A percentile compares a stretch with the other conserved stretches of the same genome.
phyloP scores from a whole-genome alignment of 2,113 vertebrate genomes.

The Falcunculus frontatus region DNA sequence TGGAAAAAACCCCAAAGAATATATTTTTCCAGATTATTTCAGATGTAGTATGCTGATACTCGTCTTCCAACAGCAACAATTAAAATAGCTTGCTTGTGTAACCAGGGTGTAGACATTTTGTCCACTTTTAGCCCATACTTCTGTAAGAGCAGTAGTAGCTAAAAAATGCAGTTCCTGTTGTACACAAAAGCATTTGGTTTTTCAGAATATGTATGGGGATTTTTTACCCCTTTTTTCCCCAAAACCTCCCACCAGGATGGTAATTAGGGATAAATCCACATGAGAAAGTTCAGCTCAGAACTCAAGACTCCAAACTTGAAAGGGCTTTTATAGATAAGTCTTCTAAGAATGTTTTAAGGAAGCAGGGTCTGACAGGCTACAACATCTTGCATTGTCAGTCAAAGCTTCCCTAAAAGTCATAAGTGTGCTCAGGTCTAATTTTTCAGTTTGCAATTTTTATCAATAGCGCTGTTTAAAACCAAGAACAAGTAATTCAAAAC shows the following conservation, averaged over 20 bases:
- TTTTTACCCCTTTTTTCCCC: accelerated
- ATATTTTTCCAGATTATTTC: slow-evolving; percentile 56
- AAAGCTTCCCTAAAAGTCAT: not conserved
- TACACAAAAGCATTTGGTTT: not conserved
- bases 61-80: slow-evolving; percentile 56
- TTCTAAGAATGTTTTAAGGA: not conserved
- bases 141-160: not conserved
- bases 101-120: not conserved
- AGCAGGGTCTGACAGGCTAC: not conserved
- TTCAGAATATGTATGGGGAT: not conserved
- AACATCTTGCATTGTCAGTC: not conserved
- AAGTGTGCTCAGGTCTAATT: not conserved
- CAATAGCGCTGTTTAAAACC: not conserved
- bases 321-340: not conserved
- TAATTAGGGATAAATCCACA: not conserved
- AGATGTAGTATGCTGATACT: slow-evolving; percentile 40
- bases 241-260: not conserved
- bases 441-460: not conserved
- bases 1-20: slow-evolving; percentile 40
- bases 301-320: not conserved
- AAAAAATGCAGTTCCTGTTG: not conserved
- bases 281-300: not conserved
- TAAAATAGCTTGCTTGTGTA: slow-evolving; percentile 34
- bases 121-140: not conserved
- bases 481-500: not conserved